phyloP scores from a whole-genome alignment of 2,797 vertebrate species.

The Podargus strigoides region DNA sequence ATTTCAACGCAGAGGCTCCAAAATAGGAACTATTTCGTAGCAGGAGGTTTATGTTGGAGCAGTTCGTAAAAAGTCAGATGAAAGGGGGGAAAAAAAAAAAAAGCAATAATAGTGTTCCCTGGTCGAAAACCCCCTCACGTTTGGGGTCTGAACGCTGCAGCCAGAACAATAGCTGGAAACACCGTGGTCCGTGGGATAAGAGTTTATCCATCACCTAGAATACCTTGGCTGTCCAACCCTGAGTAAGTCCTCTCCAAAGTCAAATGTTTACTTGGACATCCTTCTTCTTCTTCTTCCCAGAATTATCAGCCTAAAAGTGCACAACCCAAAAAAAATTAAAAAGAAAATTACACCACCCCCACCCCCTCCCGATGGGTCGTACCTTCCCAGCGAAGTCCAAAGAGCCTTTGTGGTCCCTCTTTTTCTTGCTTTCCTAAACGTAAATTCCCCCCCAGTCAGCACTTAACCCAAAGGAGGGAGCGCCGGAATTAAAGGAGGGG shows the following conservation, averaged over 20 bases:
- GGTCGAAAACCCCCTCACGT: not conserved
- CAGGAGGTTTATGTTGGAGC: not conserved
- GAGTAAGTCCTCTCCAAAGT: not conserved
- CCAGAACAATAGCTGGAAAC: not conserved
- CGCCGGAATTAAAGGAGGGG: not conserved
- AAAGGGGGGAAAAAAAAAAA: not conserved
- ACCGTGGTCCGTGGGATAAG: not conserved
- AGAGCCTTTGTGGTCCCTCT: not conserved
- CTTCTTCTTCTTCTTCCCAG: not conserved
- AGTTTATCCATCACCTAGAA: not conserved
- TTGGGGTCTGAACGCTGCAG: not conserved
- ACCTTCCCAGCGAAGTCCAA: not conserved
- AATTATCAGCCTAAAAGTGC: not conserved
- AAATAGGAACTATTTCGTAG: not conserved
- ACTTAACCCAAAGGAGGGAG: not conserved
- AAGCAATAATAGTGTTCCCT: not conserved
- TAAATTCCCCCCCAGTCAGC: conserved; percentile 54
- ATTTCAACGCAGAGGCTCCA: not conserved
- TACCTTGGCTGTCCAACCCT: not conserved
- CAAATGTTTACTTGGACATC: not conserved
- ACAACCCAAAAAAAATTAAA: not conserved
- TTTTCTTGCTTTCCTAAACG: not conserved
- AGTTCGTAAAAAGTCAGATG: not conserved
- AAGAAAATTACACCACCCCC: not conserved
- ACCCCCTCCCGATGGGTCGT: not conserved